These are phyloP conservation scores for Eulemur coronatus DNA, from an alignment of 2,797 vertebrate species.

Conservation along the genomic window DNA sequence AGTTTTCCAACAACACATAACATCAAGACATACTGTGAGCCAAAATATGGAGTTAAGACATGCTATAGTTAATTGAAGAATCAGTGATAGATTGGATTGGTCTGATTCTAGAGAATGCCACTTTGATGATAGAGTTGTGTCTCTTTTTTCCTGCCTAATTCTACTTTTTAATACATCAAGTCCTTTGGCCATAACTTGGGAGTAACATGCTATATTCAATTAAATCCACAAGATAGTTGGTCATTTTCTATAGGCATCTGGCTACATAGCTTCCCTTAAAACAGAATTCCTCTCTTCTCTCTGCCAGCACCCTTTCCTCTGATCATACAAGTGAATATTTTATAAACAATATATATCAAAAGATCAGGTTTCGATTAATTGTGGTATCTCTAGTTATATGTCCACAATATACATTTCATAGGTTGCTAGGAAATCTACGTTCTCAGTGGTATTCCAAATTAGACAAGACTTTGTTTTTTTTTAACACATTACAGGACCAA, in stretches of 20 bases:
- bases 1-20: slow-evolving; percentile 81
- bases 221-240: neutral
- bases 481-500: neutral
- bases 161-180: neutral
- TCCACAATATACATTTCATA: neutral
- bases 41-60: slow-evolving; percentile 78
- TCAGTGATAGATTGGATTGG: slow-evolving; percentile 32
- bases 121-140: neutral
- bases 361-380: neutral
- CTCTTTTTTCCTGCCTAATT: neutral
- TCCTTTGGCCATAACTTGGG: neutral
- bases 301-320: neutral
- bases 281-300: neutral
- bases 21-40: slow-evolving; percentile 81
- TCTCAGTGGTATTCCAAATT: slow-evolving; percentile 14
- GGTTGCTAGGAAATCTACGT: neutral
- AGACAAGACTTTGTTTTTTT: neutral
- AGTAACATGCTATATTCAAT: neutral
- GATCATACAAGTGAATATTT: neutral
- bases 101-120: neutral
- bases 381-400: accelerated
- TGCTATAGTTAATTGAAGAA: slow-evolving; percentile 65
- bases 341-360: neutral
- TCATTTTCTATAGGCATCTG: neutral
- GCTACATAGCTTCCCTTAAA: neutral